Evolutionary conservation across 2,888 invertebrate genomes (phyloP), one percentile per base, ranked within the genome.

Genomic region (Lochmaea crataegi): DNA sequence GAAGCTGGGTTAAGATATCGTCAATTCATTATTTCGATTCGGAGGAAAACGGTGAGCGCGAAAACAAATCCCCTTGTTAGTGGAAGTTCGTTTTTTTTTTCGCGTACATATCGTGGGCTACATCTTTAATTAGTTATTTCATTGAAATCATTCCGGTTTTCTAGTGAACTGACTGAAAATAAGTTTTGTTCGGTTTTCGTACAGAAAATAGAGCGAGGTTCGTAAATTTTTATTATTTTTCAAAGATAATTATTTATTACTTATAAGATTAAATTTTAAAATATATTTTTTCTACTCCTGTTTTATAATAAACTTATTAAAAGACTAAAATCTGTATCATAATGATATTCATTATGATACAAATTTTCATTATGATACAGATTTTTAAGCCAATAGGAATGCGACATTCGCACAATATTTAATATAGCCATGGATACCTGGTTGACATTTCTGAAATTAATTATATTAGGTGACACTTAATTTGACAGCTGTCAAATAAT

Each of bases 41-140:
- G 10, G 60, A 16, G 32, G 60, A 60, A 32, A 60, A 60, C 60
- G 60, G 2, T n/a, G 38, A 38, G 18, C 18, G 5, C 18, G 5
- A 32, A 60, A 60, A 60, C 32, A 60, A 38, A 57, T 57, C 26
- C 57, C 14, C 14, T 12, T 9, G 57, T 57, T 57, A 57, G n/a
- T 60, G 7, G 9, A 12, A 38, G 60, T 60, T 32, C 38, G 18
- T 53, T 53, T n/a, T n/a, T 53, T 53, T 53, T 16, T 16, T 53
- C 18, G 18, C 18, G 18, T 11, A 53, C 53, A 53, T 53, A 16
- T 16, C 51, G 51, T 51, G 51, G 51, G 51, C n/a, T 51, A 51
- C 51, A 51, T 51, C 5, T n/a, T 16, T 53, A 53, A 53, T 53
- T 51, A 16, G 16, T 53, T 53, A 18, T 53, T 53, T 53, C 18